Conservation (phyloP, 2,888 invertebrate genomes). For the Pristionchus entomophagus region DNA sequence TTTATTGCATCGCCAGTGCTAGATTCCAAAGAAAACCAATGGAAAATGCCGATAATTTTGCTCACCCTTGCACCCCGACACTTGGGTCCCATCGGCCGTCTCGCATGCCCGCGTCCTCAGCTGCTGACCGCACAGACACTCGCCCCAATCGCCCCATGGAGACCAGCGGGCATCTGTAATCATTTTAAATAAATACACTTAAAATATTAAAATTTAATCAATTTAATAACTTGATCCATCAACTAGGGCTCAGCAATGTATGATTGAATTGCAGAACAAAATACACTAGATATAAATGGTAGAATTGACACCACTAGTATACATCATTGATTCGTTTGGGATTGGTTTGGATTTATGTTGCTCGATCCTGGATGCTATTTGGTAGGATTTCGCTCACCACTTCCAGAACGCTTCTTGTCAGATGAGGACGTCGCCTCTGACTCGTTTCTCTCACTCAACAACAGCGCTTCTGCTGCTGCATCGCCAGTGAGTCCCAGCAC, state of each 20-base stretch:
- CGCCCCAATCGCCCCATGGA: slow-evolving; percentile 41
- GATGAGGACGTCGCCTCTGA: neutral
- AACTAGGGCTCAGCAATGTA: too few species aligned
- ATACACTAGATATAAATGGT: too few species aligned
- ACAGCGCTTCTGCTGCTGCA: neutral
- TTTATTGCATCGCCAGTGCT: too few species aligned
- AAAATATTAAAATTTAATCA: too few species aligned
- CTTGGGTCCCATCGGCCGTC: slow-evolving; percentile 33
- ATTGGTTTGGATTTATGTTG: too few species aligned
- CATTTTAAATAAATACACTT: too few species aligned
- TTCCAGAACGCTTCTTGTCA: neutral
- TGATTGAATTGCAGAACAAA: too few species aligned
- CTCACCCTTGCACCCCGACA: slow-evolving; percentile 29
- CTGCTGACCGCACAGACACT: slow-evolving; percentile 44
- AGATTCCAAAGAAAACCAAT: neutral
- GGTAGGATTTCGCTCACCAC: neutral
- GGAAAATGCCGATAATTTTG: neutral
- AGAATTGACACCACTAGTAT: too few species aligned
- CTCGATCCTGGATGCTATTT: too few species aligned
- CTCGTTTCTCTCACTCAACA: too few species aligned
- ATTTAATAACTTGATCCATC: too few species aligned
- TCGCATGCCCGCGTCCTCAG: slow-evolving; percentile 42
- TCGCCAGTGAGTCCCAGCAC: neutral
- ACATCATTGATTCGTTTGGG: too few species aligned
- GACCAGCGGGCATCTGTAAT: slow-evolving; percentile 32